phyloP scores from a whole-genome alignment of 2,113 vertebrate genomes.

The Mirza zaza region DNA sequence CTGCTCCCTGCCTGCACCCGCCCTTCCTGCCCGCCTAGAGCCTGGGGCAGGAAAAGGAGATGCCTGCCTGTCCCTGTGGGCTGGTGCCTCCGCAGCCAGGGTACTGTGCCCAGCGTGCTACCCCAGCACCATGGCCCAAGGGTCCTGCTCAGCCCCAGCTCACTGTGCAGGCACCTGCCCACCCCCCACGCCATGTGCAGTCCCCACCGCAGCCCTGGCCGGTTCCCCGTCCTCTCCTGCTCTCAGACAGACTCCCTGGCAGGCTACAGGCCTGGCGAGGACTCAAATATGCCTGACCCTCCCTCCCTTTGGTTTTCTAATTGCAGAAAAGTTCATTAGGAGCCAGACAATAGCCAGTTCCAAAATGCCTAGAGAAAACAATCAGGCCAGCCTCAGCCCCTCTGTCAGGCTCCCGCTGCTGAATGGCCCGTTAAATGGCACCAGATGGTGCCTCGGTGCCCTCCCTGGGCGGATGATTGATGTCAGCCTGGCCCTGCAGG shows the following conservation, averaged over 20 bases:
- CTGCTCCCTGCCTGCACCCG: background rate
- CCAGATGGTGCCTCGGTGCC: conserved; percentile 87
- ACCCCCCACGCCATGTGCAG: fast-evolving
- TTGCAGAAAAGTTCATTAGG: conserved; percentile 76
- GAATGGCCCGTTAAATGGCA: conserved; percentile 81
- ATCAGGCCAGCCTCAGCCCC: conserved; percentile 58
- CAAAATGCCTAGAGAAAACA: conserved; percentile 60
- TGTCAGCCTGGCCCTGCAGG: conserved; percentile 61
- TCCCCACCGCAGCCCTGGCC: background rate
- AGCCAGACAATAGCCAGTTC: conserved; percentile 60
- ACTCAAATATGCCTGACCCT: conserved; percentile 48
- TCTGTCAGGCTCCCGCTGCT: conserved; percentile 83
- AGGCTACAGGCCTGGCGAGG: conserved; percentile 14
- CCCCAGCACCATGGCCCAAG: background rate
- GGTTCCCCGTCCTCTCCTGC: background rate
- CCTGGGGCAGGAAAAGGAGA: background rate
- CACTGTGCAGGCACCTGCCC: background rate
- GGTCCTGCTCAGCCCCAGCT: background rate
- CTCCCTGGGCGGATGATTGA: conserved; percentile 88
- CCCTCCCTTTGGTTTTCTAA: conserved; percentile 62
- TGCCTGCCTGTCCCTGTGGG: background rate
- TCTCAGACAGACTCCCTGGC: background rate
- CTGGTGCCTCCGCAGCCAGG: background rate
- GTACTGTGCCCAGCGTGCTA: background rate
- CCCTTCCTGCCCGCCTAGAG: background rate